These are phyloP conservation scores for Pegoplata infirma DNA, from an alignment of 2,888 invertebrate species.

Conservation along the genomic window DNA sequence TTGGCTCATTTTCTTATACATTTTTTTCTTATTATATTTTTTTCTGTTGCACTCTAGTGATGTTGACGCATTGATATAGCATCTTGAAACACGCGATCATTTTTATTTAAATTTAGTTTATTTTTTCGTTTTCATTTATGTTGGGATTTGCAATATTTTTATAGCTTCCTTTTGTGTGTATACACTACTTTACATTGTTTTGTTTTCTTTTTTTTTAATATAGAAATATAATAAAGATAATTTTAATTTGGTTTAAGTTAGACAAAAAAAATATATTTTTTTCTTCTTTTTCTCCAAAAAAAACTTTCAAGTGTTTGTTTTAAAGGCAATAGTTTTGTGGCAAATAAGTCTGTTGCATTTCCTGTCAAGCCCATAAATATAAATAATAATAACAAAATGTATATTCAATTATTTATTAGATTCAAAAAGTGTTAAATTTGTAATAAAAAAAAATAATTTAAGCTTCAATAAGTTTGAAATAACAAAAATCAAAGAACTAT, in stretches of 20 bases:
- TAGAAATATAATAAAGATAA: constrained; percentile 18
- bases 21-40: constrained; percentile 21
- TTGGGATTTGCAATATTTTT: neutral
- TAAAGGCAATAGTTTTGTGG: constrained; percentile 44
- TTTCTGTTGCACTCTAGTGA: constrained; percentile 22
- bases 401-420: constrained; percentile 18
- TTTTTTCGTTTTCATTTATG: neutral
- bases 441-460: constrained; percentile 14
- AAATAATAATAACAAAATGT: neutral
- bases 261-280: constrained; percentile 17
- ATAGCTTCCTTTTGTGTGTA: neutral
- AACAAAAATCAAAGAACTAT: too few relatives aligned
- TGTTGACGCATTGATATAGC: constrained; percentile 62
- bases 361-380: constrained; percentile 54
- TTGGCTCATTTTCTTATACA: constrained; percentile 34
- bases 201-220: neutral
- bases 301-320: constrained; percentile 19
- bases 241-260: constrained; percentile 33
- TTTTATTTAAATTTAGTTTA: constrained; percentile 11
- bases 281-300: constrained; percentile 14
- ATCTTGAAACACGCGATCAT: constrained; percentile 60
- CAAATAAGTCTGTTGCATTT: constrained; percentile 57
- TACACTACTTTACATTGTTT: neutral
- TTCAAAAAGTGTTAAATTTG: constrained; percentile 24
- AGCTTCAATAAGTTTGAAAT: constrained; percentile 49